A percentile compares a stretch with the other conserved stretches of the same genome.
These are phyloP conservation scores for Antechinus flavipes DNA, from an alignment of 2,113 vertebrate genomes.

Conservation along the genomic window DNA sequence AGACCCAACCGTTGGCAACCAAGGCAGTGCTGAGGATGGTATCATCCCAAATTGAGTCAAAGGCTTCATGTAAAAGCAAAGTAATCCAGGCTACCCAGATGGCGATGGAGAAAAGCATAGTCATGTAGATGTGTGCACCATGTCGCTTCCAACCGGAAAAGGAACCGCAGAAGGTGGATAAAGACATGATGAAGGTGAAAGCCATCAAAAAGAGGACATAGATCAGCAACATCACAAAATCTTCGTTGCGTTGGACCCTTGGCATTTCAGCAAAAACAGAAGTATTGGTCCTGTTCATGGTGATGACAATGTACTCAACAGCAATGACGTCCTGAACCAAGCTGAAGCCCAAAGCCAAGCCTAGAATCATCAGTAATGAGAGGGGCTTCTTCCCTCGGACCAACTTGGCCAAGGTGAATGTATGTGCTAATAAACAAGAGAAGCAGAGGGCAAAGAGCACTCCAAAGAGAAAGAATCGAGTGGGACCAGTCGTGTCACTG, in stretches of 20 bases:
- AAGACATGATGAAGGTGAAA: conserved; percentile 82
- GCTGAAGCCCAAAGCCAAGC: conserved; percentile 85
- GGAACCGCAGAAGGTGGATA: conserved; percentile 83
- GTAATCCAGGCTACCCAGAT: conserved; percentile 94
- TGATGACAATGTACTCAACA: conserved; percentile 87
- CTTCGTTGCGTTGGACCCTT: conserved; percentile 73
- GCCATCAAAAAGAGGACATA: conserved; percentile 91
- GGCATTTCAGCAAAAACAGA: rapidly evolving
- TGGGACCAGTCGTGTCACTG: conserved; percentile 87
- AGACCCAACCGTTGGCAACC: conserved; percentile 92
- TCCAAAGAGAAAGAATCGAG: conserved; percentile 93
- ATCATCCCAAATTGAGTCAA: conserved; percentile 86
- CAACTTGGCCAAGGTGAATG: conserved; percentile 84
- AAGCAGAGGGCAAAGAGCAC: conserved; percentile 93
- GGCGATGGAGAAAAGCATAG: conserved; percentile 86
- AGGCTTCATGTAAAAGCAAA: conserved; percentile 80
- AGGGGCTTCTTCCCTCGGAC: conserved; percentile 85
- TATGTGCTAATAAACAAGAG: conserved; percentile 90
- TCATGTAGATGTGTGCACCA: conserved; percentile 85
- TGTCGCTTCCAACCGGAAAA: conserved; percentile 85
- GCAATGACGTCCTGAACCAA: conserved; percentile 91
- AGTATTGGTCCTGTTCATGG: conserved; percentile 77
- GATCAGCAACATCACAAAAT: conserved; percentile 93
- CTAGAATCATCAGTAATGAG: conserved; percentile 83
- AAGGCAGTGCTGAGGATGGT: conserved; percentile 89